Percentiles rank a stretch among this genome's conserved stretches.
Evolutionary conservation across 2,797 vertebrate genomes (phyloP).

Genomic region (Periophthalmus magnuspinnatus): DNA sequence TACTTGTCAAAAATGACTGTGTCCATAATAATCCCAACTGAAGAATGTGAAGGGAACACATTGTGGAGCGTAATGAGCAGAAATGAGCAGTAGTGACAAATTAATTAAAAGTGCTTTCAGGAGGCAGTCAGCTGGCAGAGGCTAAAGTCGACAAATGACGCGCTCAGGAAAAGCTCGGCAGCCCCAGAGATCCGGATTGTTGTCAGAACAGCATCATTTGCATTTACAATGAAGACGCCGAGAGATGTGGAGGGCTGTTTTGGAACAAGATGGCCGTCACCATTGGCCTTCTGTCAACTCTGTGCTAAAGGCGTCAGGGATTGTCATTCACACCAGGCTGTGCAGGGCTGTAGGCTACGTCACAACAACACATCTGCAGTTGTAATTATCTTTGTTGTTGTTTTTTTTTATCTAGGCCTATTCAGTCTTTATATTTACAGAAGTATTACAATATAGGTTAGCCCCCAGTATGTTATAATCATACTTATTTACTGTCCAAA

Average conservation of each 20-base stretch:
- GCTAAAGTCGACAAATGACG: conserved; percentile 14
- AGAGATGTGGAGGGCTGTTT: conserved; percentile 24
- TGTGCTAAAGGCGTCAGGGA: conserved; percentile 4
- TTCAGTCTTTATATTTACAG: not conserved
- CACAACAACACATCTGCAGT: not conserved
- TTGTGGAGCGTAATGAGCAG: conserved; percentile 7
- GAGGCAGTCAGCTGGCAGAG: conserved; percentile 9
- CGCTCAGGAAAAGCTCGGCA: conserved; percentile 1
- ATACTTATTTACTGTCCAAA: too few species aligned
- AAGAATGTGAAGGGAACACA: not conserved
- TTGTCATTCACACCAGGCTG: not conserved
- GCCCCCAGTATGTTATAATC: too few species aligned
- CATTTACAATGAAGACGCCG: conserved; percentile 27
- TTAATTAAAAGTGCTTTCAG: conserved; percentile 25
- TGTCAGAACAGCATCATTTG: conserved; percentile 14
- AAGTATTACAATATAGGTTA: too few species aligned
- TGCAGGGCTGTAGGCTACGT: not conserved
- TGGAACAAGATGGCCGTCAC: conserved; percentile 17
- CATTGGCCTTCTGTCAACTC: conserved; percentile 8
- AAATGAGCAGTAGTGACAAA: conserved; percentile 14
- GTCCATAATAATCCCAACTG: conserved; percentile 15
- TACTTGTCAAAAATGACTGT: conserved; percentile 16
- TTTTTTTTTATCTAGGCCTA: not conserved
- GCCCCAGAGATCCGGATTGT: conserved; percentile 25
- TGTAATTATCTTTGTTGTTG: not conserved